Evolutionary conservation across 2,888 invertebrate species (phyloP), one percentile per base, ranked within the genome.

Genomic region (Brassicogethes aeneus): DNA sequence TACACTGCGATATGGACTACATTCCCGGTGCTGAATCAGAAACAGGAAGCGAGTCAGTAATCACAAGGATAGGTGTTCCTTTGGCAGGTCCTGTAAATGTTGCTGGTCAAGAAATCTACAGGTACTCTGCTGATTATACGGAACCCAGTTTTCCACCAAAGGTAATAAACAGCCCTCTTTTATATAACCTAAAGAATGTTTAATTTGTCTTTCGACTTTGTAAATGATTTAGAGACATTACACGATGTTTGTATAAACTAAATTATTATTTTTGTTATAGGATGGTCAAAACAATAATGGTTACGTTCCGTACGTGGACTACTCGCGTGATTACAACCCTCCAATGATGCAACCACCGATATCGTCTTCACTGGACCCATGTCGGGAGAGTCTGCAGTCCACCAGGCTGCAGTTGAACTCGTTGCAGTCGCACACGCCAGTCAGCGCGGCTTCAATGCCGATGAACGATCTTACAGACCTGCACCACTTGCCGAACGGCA

Each of bases 231-330:
- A n/a, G n/a, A n/a, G n/a, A n/a, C n/a, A n/a, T n/a, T n/a, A n/a
- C n/a, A n/a, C n/a, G n/a, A n/a, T n/a, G n/a, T n/a, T n/a, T 7
- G 23, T 23, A 7, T 23, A 7, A 23, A 23, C 5, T 23, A 23
- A 23, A 23, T 7, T 23, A 23, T 10, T 5, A 23, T 43, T 44
- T 43, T 43, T 45, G 36, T 61, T 59, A 16, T 65, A 86, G 85
- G 82, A 85, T 45, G 85, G 85, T 41, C 84, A 86, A 56, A 86
- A 83, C 66, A 84, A 82, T 65, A 87, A 87, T 60, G 87, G 87
- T 16, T 90, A 89, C 65, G 84, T 87, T 46, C 88, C 89, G 1
- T 92, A 90, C 65, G 87, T 87, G 35, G 91, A 92, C 65, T 92
- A 89, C 63, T 79, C 83, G 3, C 79, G 89, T 17, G 91, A 92